Base-by-base conservation (phyloP, 2,888 invertebrate genomes). In the Liopterus haemorrhoidalis region DNA sequence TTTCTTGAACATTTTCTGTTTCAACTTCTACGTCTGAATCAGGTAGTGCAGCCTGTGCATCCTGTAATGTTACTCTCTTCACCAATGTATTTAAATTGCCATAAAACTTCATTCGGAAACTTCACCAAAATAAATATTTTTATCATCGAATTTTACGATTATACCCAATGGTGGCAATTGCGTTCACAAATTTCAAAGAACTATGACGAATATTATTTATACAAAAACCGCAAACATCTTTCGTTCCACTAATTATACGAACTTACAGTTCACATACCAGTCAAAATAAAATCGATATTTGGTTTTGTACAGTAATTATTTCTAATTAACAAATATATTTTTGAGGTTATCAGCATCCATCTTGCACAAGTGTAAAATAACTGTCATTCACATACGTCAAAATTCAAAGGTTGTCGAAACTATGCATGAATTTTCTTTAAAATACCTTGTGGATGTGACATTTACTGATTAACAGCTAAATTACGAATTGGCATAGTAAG, bases 21-120 rank as follows among this genome's bases (percentile, higher is more conserved):
- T 38, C 38, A 25, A 25, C 25, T 38, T 38, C 38, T 38, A 38
- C 38, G 25, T 38, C 25, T 22, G 38, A 38, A 38, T 38, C 38
- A 38, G 25, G 25, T 25, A 38, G 3, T 24, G 25, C 38, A 38
- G 24, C 38, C 22, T 38, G 22, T 38, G 27, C 16, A 38, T 38
- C 38, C n/a, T n/a, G 4, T 15, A 38, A 21, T 3, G 20, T 35
- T 14, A 35, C 35, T 35, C 11, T 35, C 35, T 35, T 8, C 20
- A 21, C 35, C 35, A 35, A 18, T 35, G 35, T 11, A 19, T 35
- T 35, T 35, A 35, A 20, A 35, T 20, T 35, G 9, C 12, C 35
- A 20, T 35, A 35, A 35, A 35, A 35, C 5, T 35, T 35, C 35
- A 35, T 35, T 35, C 19, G 35, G 19, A n/a, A 35, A 20, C 20